Evolutionary conservation across 2,797 vertebrate species (phyloP).

Genomic region (Peromyscus aztecus): DNA sequence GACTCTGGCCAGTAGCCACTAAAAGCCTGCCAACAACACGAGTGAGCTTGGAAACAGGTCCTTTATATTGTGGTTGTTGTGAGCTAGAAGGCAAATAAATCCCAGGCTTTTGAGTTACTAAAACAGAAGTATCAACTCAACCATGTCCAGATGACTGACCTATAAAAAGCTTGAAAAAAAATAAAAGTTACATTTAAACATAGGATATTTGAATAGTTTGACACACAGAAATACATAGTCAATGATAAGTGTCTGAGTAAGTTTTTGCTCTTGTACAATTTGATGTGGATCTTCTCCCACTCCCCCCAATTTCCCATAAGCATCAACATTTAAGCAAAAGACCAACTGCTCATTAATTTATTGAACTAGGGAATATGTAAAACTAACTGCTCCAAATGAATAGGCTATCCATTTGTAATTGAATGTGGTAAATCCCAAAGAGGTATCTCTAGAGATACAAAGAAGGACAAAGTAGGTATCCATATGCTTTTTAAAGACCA

Average conservation of each 20-base stretch:
- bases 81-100: background rate
- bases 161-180: background rate
- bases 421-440: slow-evolving; percentile 29
- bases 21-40: background rate
- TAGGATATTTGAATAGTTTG: background rate
- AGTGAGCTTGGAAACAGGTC: slow-evolving; percentile 9
- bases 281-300: background rate
- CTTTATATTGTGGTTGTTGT: background rate
- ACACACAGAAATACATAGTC: background rate
- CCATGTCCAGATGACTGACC: background rate
- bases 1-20: background rate
- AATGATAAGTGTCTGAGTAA: background rate
- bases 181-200: background rate
- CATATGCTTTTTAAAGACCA: slow-evolving; percentile 38
- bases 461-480: background rate
- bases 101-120: background rate
- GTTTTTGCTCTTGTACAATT: background rate
- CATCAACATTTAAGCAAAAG: slow-evolving; percentile 45
- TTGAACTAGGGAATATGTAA: background rate
- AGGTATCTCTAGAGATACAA: slow-evolving; percentile 13
- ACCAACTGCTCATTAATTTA: background rate
- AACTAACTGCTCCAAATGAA: background rate
- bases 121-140: background rate
- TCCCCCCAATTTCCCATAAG: background rate
- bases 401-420: slow-evolving; percentile 15